A percentile compares a stretch with the other conserved stretches of the same genome.
phyloP scores from a whole-genome alignment of 2,113 vertebrate species.

The Xiphias gladius region DNA sequence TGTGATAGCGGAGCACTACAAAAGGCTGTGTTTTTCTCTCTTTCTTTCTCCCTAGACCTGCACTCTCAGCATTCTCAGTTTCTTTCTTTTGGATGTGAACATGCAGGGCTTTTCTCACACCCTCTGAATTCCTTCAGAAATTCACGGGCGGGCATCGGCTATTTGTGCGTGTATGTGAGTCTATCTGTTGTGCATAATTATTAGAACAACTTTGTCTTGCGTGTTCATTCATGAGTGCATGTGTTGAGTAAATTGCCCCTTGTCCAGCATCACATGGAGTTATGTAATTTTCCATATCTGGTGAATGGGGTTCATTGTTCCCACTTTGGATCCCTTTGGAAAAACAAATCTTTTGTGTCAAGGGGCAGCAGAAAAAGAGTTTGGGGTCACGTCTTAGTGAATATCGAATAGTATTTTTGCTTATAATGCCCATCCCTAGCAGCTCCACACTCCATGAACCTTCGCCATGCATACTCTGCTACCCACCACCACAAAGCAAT shows the following conservation, averaged over 20 bases:
- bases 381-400: background rate
- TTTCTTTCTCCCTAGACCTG: slow-evolving; percentile 6
- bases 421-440: background rate
- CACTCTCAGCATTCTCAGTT: slow-evolving; percentile 15
- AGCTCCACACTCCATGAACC: background rate
- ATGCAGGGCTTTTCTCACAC: slow-evolving; percentile 49
- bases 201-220: slow-evolving; percentile 25
- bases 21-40: slow-evolving; percentile 13
- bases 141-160: slow-evolving; percentile 25
- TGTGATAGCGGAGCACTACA: slow-evolving; percentile 10
- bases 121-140: slow-evolving; percentile 39
- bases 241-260: slow-evolving; percentile 62
- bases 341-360: slow-evolving; percentile 45
- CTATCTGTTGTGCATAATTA: slow-evolving; percentile 13
- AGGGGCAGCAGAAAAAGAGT: slow-evolving; percentile 1
- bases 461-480: background rate
- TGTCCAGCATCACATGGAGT: slow-evolving; percentile 51
- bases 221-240: slow-evolving; percentile 45
- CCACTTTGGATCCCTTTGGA: slow-evolving; percentile 45
- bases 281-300: slow-evolving; percentile 66
- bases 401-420: no score
- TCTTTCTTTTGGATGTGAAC: slow-evolving; percentile 27
- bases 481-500: background rate
- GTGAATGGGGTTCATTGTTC: slow-evolving; percentile 74
- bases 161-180: background rate